phyloP scores from a whole-genome alignment of 2,113 vertebrate genomes.

The Grantiella picta region DNA sequence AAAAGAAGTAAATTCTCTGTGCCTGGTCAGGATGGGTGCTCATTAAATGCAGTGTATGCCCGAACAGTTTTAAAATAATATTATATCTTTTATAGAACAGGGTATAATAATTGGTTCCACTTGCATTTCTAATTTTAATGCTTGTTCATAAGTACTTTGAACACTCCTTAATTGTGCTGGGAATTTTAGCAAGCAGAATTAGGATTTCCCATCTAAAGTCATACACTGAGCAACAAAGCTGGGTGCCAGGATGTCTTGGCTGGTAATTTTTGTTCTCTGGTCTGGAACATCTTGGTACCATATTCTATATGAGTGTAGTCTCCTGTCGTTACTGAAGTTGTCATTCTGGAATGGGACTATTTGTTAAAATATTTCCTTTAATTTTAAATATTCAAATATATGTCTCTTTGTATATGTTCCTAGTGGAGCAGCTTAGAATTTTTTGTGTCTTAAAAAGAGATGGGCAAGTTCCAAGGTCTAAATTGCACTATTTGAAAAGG shows the following conservation, averaged over 20 bases:
- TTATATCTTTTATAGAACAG: not conserved
- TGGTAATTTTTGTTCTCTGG: not conserved
- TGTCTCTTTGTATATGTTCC: not conserved
- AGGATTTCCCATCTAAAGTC: not conserved
- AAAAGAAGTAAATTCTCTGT: not conserved
- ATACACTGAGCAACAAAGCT: not conserved
- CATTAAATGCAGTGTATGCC: not conserved
- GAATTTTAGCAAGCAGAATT: not conserved
- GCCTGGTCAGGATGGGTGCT: not conserved
- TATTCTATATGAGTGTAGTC: not conserved
- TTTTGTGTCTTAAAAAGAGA: not conserved
- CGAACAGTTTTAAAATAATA: not conserved
- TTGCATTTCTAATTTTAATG: not conserved
- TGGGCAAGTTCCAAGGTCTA: not conserved
- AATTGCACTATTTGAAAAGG: not conserved
- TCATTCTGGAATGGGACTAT: not conserved
- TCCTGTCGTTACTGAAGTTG: not conserved
- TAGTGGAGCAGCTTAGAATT: not conserved
- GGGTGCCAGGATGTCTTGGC: not conserved
- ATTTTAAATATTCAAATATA: not conserved
- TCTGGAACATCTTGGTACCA: not conserved
- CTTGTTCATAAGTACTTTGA: not conserved
- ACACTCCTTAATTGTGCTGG: not conserved
- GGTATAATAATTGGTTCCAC: not conserved
- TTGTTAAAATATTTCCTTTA: not conserved